These are phyloP conservation scores for Drosophila ercepeae DNA, from an alignment of 1,140 invertebrate genomes.

Conservation along the genomic window DNA sequence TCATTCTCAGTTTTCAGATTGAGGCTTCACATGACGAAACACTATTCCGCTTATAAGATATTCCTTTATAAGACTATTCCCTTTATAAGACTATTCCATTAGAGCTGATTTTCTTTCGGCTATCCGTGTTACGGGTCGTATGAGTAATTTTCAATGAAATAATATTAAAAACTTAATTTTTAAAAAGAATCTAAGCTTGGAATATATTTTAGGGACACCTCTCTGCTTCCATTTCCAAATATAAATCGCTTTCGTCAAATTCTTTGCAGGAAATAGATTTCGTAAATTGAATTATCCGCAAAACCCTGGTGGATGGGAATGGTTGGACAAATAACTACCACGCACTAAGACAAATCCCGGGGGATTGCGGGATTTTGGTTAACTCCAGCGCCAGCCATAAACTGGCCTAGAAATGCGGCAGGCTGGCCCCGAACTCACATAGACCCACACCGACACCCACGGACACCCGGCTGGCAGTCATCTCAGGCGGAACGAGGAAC, in stretches of 20 bases:
- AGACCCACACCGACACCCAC: slow-evolving; percentile 10
- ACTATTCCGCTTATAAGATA: too few relatives aligned
- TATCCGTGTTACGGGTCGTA: background rate
- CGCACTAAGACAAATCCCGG: slow-evolving; percentile 67
- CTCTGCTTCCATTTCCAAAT: background rate
- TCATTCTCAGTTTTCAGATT: slow-evolving; percentile 9
- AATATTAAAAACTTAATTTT: too few relatives aligned
- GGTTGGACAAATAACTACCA: slow-evolving; percentile 4
- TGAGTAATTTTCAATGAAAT: background rate
- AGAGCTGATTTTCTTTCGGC: too few relatives aligned
- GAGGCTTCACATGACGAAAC: slow-evolving; percentile 17
- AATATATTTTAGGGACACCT: too few relatives aligned
- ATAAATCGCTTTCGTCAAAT: background rate
- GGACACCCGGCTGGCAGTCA: slow-evolving; percentile 17
- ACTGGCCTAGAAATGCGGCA: slow-evolving; percentile 48
- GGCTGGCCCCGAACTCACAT: slow-evolving; percentile 14
- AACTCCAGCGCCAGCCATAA: slow-evolving; percentile 66
- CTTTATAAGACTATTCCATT: too few relatives aligned
- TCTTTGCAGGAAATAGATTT: background rate
- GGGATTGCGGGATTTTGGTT: slow-evolving; percentile 69
- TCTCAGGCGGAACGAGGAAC: slow-evolving; percentile 12
- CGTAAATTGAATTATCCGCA: slow-evolving; percentile 4
- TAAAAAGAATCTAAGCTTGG: background rate
- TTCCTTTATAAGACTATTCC: too few relatives aligned
- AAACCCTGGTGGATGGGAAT: background rate